These are phyloP conservation scores for Acanthurus leucopareius DNA, from an alignment of 2,797 vertebrate species.

Conservation along the genomic window DNA sequence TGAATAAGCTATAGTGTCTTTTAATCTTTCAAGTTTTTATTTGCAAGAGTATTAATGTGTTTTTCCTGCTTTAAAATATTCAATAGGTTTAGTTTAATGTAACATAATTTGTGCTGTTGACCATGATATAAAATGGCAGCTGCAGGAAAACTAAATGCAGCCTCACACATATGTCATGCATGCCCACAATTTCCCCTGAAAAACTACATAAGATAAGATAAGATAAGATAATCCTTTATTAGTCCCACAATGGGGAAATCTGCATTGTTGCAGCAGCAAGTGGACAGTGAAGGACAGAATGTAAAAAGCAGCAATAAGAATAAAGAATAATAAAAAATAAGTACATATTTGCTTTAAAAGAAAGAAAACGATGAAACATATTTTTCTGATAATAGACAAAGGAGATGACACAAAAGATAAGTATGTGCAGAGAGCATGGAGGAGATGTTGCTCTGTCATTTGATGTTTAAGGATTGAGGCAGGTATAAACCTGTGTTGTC, in stretches of 20 bases:
- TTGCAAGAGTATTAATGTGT: too few relatives aligned
- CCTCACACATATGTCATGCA: not conserved
- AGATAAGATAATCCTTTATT: too few relatives aligned
- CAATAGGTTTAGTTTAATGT: not conserved
- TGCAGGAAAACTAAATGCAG: not conserved
- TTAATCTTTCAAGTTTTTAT: not conserved
- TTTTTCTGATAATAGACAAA: too few relatives aligned
- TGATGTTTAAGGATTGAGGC: not conserved
- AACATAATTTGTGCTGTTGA: not conserved
- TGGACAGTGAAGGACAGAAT: too few relatives aligned
- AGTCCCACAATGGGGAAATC: too few relatives aligned
- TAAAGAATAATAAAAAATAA: too few relatives aligned
- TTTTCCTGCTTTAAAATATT: too few relatives aligned
- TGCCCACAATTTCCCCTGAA: not conserved
- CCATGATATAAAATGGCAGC: not conserved
- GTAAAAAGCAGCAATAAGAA: too few relatives aligned
- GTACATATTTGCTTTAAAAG: not conserved
- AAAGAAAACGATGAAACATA: not conserved
- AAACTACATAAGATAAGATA: not conserved
- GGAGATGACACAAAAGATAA: not conserved
- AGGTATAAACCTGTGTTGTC: not conserved
- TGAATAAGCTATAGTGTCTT: not conserved
- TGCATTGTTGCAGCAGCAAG: too few relatives aligned
- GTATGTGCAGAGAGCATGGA: not conserved
- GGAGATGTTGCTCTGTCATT: not conserved